A percentile compares a stretch with the other conserved stretches of the same genome.
These are phyloP conservation scores for Hydrotaea cyrtoneurina DNA, from an alignment of 2,888 invertebrate species.

Conservation along the genomic window DNA sequence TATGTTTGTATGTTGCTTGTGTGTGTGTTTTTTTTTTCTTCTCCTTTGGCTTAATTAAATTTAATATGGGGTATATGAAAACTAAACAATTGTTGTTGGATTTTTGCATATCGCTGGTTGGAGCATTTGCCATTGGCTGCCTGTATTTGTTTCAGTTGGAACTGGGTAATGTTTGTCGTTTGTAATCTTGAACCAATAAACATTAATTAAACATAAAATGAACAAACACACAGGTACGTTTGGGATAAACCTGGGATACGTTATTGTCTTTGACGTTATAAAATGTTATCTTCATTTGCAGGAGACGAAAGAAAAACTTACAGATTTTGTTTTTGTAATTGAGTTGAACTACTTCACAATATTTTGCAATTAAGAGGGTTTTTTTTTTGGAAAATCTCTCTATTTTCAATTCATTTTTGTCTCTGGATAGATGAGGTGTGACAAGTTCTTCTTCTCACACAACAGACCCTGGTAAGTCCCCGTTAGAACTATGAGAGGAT, in stretches of 20 bases:
- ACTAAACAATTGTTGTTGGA: constrained; percentile 9
- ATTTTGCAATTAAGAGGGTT: no score
- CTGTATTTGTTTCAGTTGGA: constrained; percentile 23
- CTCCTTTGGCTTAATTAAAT: constrained; percentile 57
- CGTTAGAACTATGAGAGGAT: no score
- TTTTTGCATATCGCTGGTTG: constrained; percentile 39
- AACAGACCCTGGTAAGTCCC: no score
- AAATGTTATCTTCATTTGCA: constrained; percentile 51
- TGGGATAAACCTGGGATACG: neutral
- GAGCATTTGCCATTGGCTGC: neutral
- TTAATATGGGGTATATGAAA: constrained; percentile 37
- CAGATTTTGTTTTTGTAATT: constrained; percentile 24
- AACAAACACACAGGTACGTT: neutral
- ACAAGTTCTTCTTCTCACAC: no score
- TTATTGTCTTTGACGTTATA: constrained; percentile 33
- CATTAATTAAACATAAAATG: constrained; percentile 58
- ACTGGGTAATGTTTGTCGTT: constrained; percentile 54
- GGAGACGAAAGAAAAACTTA: constrained; percentile 38
- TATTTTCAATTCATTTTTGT: no score
- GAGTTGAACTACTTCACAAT: no score
- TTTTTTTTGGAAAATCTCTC: no score
- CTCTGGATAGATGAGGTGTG: no score
- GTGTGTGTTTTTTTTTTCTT: neutral
- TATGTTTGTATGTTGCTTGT: constrained; percentile 15
- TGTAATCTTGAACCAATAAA: constrained; percentile 59